phyloP scores from a whole-genome alignment of 2,797 vertebrate genomes.

The Sebastes flavidus region DNA sequence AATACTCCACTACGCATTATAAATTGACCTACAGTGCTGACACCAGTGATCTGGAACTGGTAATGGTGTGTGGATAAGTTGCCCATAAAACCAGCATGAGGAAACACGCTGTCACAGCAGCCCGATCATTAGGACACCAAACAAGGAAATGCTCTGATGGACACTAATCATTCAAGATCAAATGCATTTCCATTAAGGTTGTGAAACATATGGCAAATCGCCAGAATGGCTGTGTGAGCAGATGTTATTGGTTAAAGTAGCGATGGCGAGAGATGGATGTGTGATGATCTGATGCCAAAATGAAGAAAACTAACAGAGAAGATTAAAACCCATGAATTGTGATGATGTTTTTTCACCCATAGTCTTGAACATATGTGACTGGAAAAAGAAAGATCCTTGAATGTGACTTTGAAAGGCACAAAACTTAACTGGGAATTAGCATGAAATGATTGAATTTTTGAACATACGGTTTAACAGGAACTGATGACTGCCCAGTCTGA shows the following conservation, averaged over 20 bases:
- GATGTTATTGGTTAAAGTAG: constrained; percentile 5
- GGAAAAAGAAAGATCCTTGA: constrained; percentile 19
- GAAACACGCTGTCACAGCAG: constrained; percentile 63
- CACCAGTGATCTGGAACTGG: constrained; percentile 64
- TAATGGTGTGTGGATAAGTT: constrained; percentile 63
- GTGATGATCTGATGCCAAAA: constrained; percentile 27
- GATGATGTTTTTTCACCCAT: constrained; percentile 1
- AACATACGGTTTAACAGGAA: constrained; percentile 34
- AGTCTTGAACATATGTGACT: neutral
- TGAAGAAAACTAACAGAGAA: constrained; percentile 13
- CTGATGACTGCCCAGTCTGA: neutral
- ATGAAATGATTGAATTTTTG: neutral
- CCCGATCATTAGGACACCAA: constrained; percentile 63
- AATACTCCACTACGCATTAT: constrained; percentile 24
- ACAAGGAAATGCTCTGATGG: constrained; percentile 70
- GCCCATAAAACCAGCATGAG: constrained; percentile 57
- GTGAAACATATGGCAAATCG: no score
- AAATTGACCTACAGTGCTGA: constrained; percentile 59
- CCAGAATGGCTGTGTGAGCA: no score
- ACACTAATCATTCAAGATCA: constrained; percentile 76
- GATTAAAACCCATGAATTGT: constrained; percentile 26
- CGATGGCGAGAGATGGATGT: constrained; percentile 35
- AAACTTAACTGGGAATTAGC: neutral
- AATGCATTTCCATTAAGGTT: constrained; percentile 41
- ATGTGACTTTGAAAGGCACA: constrained; percentile 48